These are phyloP conservation scores for Pseudobourletiella spinata DNA, from an alignment of 1,140 invertebrate genomes.

Conservation along the genomic window DNA sequence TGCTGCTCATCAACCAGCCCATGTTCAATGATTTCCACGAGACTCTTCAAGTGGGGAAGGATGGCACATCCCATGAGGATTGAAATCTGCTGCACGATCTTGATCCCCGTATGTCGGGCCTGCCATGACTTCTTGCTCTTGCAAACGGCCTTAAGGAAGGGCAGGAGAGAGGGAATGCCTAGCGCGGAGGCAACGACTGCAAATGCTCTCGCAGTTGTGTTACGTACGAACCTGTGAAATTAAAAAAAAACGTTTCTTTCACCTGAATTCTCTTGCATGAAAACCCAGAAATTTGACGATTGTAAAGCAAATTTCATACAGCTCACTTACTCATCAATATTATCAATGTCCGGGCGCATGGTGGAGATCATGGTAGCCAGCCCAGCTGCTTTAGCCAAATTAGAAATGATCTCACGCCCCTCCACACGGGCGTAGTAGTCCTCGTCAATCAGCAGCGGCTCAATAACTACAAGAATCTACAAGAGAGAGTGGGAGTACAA, in stretches of 20 bases:
- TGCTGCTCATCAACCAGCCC: conserved; percentile 66
- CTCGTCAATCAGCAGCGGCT: conserved; percentile 97
- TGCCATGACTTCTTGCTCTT: conserved; percentile 99
- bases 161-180: conserved; percentile 93
- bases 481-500: conserved; percentile 16
- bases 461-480: conserved; percentile 94
- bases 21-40: conserved; percentile 99
- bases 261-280: background rate
- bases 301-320: too few species aligned
- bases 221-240: conserved; percentile 69
- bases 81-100: conserved; percentile 99
- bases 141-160: conserved; percentile 98
- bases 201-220: conserved; percentile 97
- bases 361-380: conserved; percentile 99
- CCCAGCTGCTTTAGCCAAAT: conserved; percentile 98
- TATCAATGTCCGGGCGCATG: conserved; percentile 99
- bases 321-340: conserved; percentile 84
- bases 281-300: background rate
- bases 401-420: conserved; percentile 98
- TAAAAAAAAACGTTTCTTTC: conserved; percentile 4
- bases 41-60: conserved; percentile 90
- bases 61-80: conserved; percentile 99
- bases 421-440: conserved; percentile 99
- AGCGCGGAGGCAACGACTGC: conserved; percentile 98
- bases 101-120: conserved; percentile 97